Conservation (phyloP, 1,140 invertebrate genomes). For the Diabrotica undecimpunctata region DNA sequence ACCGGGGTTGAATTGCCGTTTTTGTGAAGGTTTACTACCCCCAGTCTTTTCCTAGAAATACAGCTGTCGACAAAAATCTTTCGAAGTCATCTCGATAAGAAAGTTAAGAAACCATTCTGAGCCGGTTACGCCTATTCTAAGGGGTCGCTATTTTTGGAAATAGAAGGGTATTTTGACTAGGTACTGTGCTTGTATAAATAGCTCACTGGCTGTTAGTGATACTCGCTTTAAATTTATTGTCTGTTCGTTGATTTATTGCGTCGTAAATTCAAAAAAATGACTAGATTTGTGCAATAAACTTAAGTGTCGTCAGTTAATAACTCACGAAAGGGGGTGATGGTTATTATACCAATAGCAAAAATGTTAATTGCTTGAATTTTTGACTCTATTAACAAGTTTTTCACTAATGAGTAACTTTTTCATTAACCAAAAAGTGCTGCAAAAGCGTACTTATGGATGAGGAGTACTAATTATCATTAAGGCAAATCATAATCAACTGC, state of each 20-base stretch:
- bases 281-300: slow-evolving; percentile 20
- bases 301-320: slow-evolving; percentile 17
- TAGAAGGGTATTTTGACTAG: slow-evolving; percentile 18
- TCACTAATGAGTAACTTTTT: no score
- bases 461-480: no score
- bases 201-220: slow-evolving; percentile 1
- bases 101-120: slow-evolving; percentile 16
- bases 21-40: slow-evolving; percentile 20
- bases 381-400: no score
- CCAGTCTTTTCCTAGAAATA: slow-evolving; percentile 24
- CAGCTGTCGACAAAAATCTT: slow-evolving; percentile 30
- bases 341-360: no score
- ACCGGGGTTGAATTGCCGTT: slow-evolving; percentile 10
- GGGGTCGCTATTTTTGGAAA: background rate
- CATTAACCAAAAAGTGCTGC: no score
- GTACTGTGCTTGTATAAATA: slow-evolving; percentile 6
- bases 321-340: background rate
- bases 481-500: no score
- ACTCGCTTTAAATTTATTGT: slow-evolving; percentile 8
- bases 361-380: no score
- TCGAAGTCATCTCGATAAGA: slow-evolving; percentile 19
- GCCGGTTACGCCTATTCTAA: background rate
- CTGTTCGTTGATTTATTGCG: slow-evolving; percentile 4
- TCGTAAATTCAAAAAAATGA: slow-evolving; percentile 21
- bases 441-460: no score